Base-by-base conservation (phyloP, 1,140 invertebrate species). In the Saccostrea glomerata region DNA sequence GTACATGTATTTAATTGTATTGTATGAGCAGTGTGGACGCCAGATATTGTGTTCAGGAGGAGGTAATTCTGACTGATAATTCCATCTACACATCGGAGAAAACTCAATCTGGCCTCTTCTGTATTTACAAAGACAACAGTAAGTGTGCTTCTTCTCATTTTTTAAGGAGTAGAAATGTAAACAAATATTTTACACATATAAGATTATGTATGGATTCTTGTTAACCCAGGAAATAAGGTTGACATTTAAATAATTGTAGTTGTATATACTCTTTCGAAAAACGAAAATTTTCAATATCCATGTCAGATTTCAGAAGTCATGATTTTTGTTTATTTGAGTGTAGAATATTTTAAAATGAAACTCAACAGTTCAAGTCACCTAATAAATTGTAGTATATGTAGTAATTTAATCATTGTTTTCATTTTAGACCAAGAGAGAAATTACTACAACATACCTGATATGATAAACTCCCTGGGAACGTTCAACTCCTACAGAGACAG, bases 81-180 rank as follows among this genome's bases (percentile, higher is more conserved):
- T 86, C 89, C 36, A 91, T 91, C 15, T 90, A 88, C 25, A n/a
- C 60, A 11, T 89, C 89, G 11, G 89, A 91, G n/a, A 85, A 87
- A 17, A 89, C 91, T 20, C 88, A 89, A 63, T 85, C 90, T 63
- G 90, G 91, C 55, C 66, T 93, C 0, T 93, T 94, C 82, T 94
- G 93, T 87, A 92, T 94, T 63, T 92, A 93, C 82, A 91, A 87
- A 82, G 92, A 94, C 86, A 94, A 94, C 87, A 89, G 93, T 94
- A 87, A 92, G 92, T 93, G 73, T 63, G 12, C 17, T 58, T 85
- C 0, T 73, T n/a, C 20, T 73, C 12, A 13, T 84, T n/a, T 88
- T 40, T 84, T 58, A 36, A 36, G 0, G 30, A 36, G 30, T 36
- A 36, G 30, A 36, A 36, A 36, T 36, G 30, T 36, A 36, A 36